phyloP scores from a whole-genome alignment of 64 coral and sea anemone genomes.

The Montipora efflorescens region DNA sequence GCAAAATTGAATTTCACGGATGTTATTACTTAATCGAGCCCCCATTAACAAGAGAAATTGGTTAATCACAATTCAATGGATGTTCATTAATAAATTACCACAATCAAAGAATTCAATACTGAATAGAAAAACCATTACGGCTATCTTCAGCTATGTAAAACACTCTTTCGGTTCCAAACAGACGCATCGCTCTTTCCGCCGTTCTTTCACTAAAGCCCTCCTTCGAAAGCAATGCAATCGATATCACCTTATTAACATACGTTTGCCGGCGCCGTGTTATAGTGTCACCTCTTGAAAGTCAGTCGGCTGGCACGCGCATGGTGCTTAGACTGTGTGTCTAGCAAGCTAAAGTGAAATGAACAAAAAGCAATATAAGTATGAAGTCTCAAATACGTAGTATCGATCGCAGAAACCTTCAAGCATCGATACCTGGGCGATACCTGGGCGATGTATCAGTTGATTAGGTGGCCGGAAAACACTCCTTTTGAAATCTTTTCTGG shows the following conservation, averaged over 20 bases:
- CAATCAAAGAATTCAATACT: background rate
- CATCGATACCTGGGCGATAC: background rate
- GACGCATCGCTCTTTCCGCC: slow-evolving; percentile 29
- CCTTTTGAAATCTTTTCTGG: too few species aligned
- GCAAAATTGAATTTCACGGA: slow-evolving; percentile 7
- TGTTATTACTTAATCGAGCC: background rate
- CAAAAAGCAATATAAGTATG: background rate
- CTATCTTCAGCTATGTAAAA: background rate
- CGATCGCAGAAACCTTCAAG: background rate
- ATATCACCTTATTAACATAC: slow-evolving; percentile 44
- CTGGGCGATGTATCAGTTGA: background rate
- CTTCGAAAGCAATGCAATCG: slow-evolving; percentile 20
- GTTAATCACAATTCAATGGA: background rate
- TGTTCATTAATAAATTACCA: background rate
- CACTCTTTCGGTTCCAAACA: slow-evolving; percentile 19
- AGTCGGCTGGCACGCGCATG: slow-evolving; percentile 6
- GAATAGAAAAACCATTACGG: background rate
- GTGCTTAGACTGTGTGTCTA: background rate
- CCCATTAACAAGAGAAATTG: background rate
- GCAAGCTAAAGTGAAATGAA: background rate
- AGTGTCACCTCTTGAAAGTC: background rate
- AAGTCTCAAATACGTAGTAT: background rate
- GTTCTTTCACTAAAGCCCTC: slow-evolving; percentile 26
- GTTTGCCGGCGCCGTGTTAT: background rate
- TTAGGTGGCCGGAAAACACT: background rate